Evolutionary conservation across 2,888 invertebrate genomes (phyloP), one percentile per base, ranked within the genome.

Genomic region (Salticus scenicus): DNA sequence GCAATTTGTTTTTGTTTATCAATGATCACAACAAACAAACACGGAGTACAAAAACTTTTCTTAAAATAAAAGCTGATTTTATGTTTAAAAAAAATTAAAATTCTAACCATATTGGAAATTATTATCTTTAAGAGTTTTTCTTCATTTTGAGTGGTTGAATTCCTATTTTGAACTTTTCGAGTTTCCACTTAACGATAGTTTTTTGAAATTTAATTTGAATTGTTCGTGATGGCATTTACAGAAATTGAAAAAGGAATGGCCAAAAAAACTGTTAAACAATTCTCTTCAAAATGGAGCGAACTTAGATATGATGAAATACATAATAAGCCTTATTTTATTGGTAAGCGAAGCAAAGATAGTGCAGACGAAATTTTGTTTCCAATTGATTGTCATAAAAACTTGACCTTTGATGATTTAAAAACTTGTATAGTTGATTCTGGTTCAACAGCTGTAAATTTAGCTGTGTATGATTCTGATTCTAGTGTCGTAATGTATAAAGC

Each of bases 271-370:
- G 27, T 42, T 37, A 82, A 76, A 63, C 82, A 69, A 28, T 63
- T 74, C 14, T 31, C 47, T n/a, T 42, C 70, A 1, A n/a, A 24
- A 14, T 83, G 83, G 83, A 27, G 28, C 27, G 83, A 83, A 30
- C 1, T 83, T 8, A 64, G 77, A n/a, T 77, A 83, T 17, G 72
- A 83, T 73, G 77, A 76, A 72, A 83, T 66, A 2, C 47, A 66
- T 27, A 66, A 73, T 17, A 72, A 67, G 37, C 71, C 83, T 1
- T 83, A 83, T 37, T 47, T 83, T 4, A 31, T 83, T 57, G 83
- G 83, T n/a, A 83, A 83, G 57, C 27, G 66, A 41, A 66, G 28
- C 7, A 37, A 72, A 24, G 20, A 31, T 0, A 31, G 41, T 31
- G 31, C 27, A 27, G 57, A 28, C 8, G 33, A 42, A 41, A 20